phyloP scores from a whole-genome alignment of 2,797 vertebrate genomes.

The Periophthalmus magnuspinnatus region DNA sequence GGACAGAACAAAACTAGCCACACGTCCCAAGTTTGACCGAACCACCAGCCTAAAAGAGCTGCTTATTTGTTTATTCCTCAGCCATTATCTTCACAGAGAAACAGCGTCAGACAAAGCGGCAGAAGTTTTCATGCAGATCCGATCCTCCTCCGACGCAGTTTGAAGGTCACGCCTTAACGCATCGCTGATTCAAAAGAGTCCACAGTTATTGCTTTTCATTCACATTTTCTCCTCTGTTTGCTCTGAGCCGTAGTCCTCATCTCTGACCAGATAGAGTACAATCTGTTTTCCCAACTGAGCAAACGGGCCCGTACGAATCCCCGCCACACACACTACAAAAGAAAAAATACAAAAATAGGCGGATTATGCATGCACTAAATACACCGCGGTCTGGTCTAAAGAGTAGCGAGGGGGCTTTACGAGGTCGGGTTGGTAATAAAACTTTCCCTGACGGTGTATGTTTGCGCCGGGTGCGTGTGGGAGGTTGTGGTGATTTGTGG shows the following conservation, averaged over 20 bases:
- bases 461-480: slow-evolving; percentile 48
- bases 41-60: background rate
- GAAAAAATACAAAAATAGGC: slow-evolving; percentile 29
- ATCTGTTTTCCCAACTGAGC: slow-evolving; percentile 58
- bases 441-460: slow-evolving; percentile 56
- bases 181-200: slow-evolving; percentile 22
- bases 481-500: slow-evolving; percentile 77
- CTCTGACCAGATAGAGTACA: slow-evolving; percentile 32
- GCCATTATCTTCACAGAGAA: background rate
- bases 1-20: no score
- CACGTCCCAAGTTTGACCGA: background rate
- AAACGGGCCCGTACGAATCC: slow-evolving; percentile 29
- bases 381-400: slow-evolving; percentile 29
- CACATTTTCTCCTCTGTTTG: slow-evolving; percentile 16
- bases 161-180: slow-evolving; percentile 35
- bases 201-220: slow-evolving; percentile 17
- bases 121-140: slow-evolving; percentile 4
- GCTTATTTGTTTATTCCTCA: background rate
- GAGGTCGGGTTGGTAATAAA: slow-evolving; percentile 59
- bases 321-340: slow-evolving; percentile 23
- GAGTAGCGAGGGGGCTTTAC: slow-evolving; percentile 53
- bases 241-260: slow-evolving; percentile 20
- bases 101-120: background rate
- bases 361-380: slow-evolving; percentile 23
- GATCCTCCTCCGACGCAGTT: background rate